Base-by-base conservation (phyloP, 1,140 invertebrate genomes). In the Hesperophylax magnus region DNA sequence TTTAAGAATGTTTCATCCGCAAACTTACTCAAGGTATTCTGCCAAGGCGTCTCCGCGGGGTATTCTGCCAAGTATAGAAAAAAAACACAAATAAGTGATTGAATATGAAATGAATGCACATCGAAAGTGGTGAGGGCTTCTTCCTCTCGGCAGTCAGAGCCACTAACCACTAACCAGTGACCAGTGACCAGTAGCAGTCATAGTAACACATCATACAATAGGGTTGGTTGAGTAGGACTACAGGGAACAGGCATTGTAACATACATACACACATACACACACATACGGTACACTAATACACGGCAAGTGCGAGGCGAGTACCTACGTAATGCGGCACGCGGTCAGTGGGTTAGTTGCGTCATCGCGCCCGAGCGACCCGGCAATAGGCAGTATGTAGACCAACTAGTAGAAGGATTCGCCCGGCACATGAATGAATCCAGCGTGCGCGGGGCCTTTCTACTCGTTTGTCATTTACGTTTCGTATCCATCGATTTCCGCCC, bases 291-390 rank as follows among this genome's bases (percentile, higher is more conserved):
- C 34, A 31, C 27, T 3, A 2, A 31, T 6, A 39, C 34, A 39
- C 34, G 7, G 34, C 3, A 1, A 47, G 39, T 31, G 61, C n/a
- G n/a, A 54, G 24, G 65, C 17, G n/a, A 15, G 67, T n/a, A n/a
- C n/a, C n/a, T 54, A 31, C 31, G 56, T 52, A 60, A 53, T 58
- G 67, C 78, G 78, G 71, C 71, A 75, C 67, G 79, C 79, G 79
- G 79, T 81, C 79, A 81, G 58, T 81, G 79, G 79, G 79, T 81
- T 81, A 77, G 79, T 81, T 81, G 74, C 79, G 79, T 81, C 79
- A 81, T 27, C 60, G 74, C 78, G 65, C 52, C 54, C 71, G 14
- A 54, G n/a, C 72, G 74, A 60, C 20, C 34, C 79, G 71, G 60
- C 60, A 3, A 3, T 7, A 11, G 20, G 58, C 8, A 8, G 34